These are phyloP conservation scores for Amphilophus citrinellus DNA, from an alignment of 2,113 vertebrate species.

Conservation along the genomic window DNA sequence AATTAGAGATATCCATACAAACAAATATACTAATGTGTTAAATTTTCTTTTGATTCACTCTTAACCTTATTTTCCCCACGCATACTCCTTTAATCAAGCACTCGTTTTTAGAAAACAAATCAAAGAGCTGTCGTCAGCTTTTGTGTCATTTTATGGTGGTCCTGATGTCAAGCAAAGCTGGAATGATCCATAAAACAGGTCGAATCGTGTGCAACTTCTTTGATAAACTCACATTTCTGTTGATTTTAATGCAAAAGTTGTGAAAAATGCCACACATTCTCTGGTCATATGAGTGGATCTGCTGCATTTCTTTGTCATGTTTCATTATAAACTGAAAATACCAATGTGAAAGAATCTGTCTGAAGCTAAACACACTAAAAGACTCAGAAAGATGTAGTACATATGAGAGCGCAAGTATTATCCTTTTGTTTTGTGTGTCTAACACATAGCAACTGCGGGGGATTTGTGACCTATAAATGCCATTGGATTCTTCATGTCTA, in stretches of 20 bases:
- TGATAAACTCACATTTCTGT: background rate
- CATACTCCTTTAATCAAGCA: background rate
- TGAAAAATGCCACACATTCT: background rate
- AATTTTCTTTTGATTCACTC: background rate
- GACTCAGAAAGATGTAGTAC: background rate
- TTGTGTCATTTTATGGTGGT: background rate
- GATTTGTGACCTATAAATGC: constrained; percentile 65
- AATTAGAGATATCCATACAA: background rate
- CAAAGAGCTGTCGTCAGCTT: background rate
- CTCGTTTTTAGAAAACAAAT: background rate
- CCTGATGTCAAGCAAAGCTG: background rate
- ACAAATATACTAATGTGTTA: background rate
- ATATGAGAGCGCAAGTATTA: background rate
- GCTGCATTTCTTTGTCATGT: background rate
- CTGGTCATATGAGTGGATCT: background rate
- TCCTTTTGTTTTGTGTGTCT: constrained; percentile 33
- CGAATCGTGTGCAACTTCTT: background rate
- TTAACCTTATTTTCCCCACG: background rate
- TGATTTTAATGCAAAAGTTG: background rate
- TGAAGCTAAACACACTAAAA: background rate
- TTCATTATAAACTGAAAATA: background rate
- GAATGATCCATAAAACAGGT: background rate
- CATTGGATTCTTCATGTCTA: constrained; percentile 63
- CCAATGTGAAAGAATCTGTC: background rate
- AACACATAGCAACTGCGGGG: constrained; percentile 41